phyloP scores from a whole-genome alignment of 2,888 invertebrate species.

The Stenolophus ochropezus region DNA sequence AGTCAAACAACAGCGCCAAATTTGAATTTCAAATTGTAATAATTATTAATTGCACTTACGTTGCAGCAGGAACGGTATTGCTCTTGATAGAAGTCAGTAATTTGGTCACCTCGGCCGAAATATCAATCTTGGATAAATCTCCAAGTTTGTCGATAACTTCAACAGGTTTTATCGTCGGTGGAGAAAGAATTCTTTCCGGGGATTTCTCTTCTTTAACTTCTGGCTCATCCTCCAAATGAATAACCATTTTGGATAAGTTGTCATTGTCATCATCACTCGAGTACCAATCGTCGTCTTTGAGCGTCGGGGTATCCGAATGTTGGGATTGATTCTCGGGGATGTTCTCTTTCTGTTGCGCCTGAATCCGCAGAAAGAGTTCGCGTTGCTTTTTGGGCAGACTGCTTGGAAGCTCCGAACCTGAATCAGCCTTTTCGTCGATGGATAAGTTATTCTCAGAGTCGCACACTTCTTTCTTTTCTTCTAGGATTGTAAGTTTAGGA shows the following conservation, averaged over 20 bases:
- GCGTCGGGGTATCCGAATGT: constrained; percentile 66
- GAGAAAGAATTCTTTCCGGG: constrained; percentile 61
- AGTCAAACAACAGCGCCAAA: too few species aligned
- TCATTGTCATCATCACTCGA: constrained; percentile 87
- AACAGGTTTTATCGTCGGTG: constrained; percentile 74
- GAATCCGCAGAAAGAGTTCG: constrained; percentile 80
- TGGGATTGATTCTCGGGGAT: constrained; percentile 69
- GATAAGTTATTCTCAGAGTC: constrained; percentile 37
- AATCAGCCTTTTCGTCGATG: constrained; percentile 54
- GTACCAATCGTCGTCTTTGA: constrained; percentile 80
- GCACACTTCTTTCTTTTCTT: constrained; percentile 37
- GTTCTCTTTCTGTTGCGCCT: constrained; percentile 78
- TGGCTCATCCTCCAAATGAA: constrained; percentile 63
- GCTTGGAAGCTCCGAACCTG: constrained; percentile 70
- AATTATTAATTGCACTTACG: too few species aligned
- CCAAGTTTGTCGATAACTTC: constrained; percentile 80
- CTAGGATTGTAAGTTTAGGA: constrained; percentile 38
- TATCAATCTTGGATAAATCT: constrained; percentile 83
- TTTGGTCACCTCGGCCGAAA: constrained; percentile 83
- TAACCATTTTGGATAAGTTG: constrained; percentile 56
- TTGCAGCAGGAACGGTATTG: constrained; percentile 40
- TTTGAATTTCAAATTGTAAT: too few species aligned
- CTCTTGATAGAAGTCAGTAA: constrained; percentile 77
- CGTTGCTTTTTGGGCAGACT: constrained; percentile 80
- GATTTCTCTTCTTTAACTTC: constrained; percentile 66